Base-by-base conservation (phyloP, 2,888 invertebrate species). In the Oxytorus armatus region DNA sequence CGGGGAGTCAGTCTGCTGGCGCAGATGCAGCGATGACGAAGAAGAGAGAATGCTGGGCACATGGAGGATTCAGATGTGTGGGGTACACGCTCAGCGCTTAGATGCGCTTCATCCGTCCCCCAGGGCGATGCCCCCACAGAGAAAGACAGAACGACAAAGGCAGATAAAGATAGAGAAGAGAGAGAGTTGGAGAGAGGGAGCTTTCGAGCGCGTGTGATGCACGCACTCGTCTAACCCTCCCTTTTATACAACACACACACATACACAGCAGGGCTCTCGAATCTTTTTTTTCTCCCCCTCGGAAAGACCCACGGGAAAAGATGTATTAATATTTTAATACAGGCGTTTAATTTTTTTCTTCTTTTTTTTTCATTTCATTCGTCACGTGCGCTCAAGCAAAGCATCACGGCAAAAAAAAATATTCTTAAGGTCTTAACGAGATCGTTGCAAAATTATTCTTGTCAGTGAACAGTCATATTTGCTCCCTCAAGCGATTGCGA, bases 321-420 rank as follows among this genome's bases (percentile, higher is more conserved):
- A 14, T 44, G 78, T 75, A 88, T 89, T 88, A 86, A 90, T 89
- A 88, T 89, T 90, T 89, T 86, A 88, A 87, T 84, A 84, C 85
- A 61, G 23, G 49, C 21, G 81, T 86, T 87, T 86, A 87, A 87
- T 88, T 77, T 73, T 70, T 73, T 76, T 39, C 74, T 61, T 11
- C 53, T 55, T 63, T 55, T 55, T 73, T 76, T 39, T 79, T 61
- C 14, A 53, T 55, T 63, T 55, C 61, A 61, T 53, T 57, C 55
- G 61, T 25, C 70, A 47, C 55, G 29, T 33, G 44, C 8, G 51
- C 23, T 25, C 10, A 2, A 25, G 21, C 61, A 14, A 29, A 61
- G 25, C 47, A 47, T 18, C 16, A 1, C 25, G 33, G n/a, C n/a
- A 65, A 47, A 11, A n/a, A 47, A 44, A 25, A 7, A 59, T 21